Base-by-base conservation (phyloP, 2,888 invertebrate species). In the Choreutis nemorana region DNA sequence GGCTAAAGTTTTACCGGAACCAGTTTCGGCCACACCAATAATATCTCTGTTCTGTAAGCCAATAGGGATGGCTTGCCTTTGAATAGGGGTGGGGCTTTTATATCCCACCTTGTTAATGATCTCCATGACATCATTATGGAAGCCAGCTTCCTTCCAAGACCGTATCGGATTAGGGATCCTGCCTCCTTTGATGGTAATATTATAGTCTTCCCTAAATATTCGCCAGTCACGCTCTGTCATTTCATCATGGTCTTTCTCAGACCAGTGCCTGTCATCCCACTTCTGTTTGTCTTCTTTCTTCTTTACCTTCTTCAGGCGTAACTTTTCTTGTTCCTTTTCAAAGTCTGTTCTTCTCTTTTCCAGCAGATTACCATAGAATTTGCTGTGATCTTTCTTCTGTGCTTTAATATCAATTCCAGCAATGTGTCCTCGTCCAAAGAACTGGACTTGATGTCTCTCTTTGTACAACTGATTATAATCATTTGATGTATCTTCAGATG, bases 221-320 rank as follows among this genome's bases (percentile, higher is more conserved):
- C 99, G 87, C 99, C 99, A 99, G 80, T 99, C 99, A 48, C 99
- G 83, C 63, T 99, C 98, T 0, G 93, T 94, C 99, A 99, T 99
- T 67, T 98, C 97, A 29, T 88, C 87, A 1, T 89, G 73, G 6
- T 87, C 87, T 62, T 99, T 99, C 53, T 98, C 97, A 3, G 93
- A 91, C 99, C 99, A 99, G 65, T 99, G 99, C 3, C 99, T 85
- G 61, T 99, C 98, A 66, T 99, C 99, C 94, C 95, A 98, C 53
- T 94, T 91, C 56, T 97, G 96, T 71, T 98, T 98, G 41, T 97
- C 98, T 75, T 99, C 98, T 64, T 94, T 94, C 51, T 90, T 88
- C 46, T 93, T 91, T 0, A 96, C 90, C 61, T 95, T 96, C 56
- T 94, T 96, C 34, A 97, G 72, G 14, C 97, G 85, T 38, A 92